Conservation (phyloP, 2,888 invertebrate genomes). For the Rhagophthalmus giganteus region DNA sequence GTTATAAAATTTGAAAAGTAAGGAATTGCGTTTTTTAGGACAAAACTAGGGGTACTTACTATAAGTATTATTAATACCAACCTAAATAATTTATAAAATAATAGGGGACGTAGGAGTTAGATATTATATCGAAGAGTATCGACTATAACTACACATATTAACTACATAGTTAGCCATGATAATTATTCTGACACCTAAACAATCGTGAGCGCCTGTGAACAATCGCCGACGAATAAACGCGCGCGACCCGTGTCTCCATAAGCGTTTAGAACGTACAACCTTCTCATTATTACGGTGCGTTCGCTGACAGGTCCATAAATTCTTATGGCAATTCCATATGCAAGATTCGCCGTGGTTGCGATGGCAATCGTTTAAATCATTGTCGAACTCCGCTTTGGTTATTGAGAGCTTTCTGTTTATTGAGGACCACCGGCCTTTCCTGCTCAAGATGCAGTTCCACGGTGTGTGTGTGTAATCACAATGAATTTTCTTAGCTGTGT, state of each 20-base stretch:
- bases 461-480: no score
- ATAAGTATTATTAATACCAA: slow-evolving; percentile 4
- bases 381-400: slow-evolving; percentile 27
- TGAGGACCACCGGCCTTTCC: slow-evolving; percentile 12
- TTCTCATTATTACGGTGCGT: slow-evolving; percentile 42
- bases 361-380: slow-evolving; percentile 34
- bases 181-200: slow-evolving; percentile 37
- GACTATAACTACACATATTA: slow-evolving; percentile 26
- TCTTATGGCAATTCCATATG: slow-evolving; percentile 34
- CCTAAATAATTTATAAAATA: slow-evolving; percentile 5
- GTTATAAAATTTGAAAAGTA: slow-evolving; percentile 1
- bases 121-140: slow-evolving; percentile 21
- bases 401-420: slow-evolving; percentile 16
- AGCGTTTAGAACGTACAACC: slow-evolving; percentile 39
- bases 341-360: slow-evolving; percentile 31
- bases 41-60: no score
- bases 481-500: no score
- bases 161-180: slow-evolving; percentile 35
- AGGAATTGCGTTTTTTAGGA: no score
- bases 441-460: no score
- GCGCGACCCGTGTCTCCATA: slow-evolving; percentile 38
- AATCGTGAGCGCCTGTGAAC: slow-evolving; percentile 35
- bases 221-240: slow-evolving; percentile 33
- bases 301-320: slow-evolving; percentile 41
- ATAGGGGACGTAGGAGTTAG: slow-evolving; percentile 11